Evolutionary conservation across 2,888 invertebrate genomes (phyloP), one percentile per base, ranked within the genome.

Genomic region (Mamestra brassicae): DNA sequence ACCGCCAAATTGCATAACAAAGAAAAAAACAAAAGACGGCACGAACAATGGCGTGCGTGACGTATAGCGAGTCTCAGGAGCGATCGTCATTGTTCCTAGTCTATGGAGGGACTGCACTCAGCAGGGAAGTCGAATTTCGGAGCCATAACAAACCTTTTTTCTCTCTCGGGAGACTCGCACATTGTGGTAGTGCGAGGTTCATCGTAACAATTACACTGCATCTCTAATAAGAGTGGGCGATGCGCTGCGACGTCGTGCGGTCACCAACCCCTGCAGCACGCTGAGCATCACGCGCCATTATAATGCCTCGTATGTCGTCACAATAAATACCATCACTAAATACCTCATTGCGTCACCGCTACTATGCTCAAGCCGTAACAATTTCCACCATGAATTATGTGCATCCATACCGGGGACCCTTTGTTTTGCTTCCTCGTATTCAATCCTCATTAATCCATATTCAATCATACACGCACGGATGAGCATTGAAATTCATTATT

Each of bases 301-400:
- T 74, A 76, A 84, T 87, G 76, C 76, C 55, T 79, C 60, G 60
- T 81, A 67, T 80, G 83, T 77, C 81, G 74, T 81, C 75, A 84
- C 77, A 83, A 84, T 84, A 86, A 86, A 87, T 83, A 76, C 83
- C 84, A 82, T 84, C 76, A 85, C 80, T 87, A 78, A 87, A 87
- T 76, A 83, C 80, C 68, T 90, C 86, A 57, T 78, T 71, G 73
- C 81, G 57, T 79, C 80, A 82, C 80, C 81, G 85, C 83, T 62
- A 54, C 83, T 66, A 58, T 75, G 55, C 64, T 52, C 58, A 54
- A 71, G 71, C 61, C 66, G 69, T 70, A 76, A 81, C 65, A 63
- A 81, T 74, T 80, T 79, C 86, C 87, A 82, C 88, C 90, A 94
- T 95, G 94, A 95, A 95, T 96, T 93, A 95, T 95, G 95, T 93